Conservation (phyloP, 2,888 invertebrate species). For the Dione juno region DNA sequence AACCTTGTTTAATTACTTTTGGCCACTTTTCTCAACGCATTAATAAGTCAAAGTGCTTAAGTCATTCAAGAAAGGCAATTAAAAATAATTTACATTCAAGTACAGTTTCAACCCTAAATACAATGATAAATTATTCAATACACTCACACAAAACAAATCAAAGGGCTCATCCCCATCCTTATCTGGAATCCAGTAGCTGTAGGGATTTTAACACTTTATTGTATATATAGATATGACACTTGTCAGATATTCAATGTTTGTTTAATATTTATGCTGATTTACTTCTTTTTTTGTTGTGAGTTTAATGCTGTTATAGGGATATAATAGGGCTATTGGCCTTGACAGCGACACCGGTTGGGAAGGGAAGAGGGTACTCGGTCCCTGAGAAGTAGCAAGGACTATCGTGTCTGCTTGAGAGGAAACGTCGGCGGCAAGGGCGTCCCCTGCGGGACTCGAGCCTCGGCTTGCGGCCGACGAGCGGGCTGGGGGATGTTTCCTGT, state of each 20-base stretch:
- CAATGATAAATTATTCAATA: slow-evolving; percentile 32
- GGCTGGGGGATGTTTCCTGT: no score
- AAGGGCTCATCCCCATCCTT: slow-evolving; percentile 29
- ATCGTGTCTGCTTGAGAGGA: no score
- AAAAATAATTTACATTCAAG: not conserved
- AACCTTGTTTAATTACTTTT: no score
- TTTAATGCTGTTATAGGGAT: no score
- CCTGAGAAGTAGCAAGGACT: no score
- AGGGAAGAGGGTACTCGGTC: no score
- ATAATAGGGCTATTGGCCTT: no score
- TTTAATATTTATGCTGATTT: not conserved
- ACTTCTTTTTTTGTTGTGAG: no score
- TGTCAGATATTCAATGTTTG: slow-evolving; percentile 5
- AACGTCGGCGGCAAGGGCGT: no score
- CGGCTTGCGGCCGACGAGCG: no score
- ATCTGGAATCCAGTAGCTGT: slow-evolving; percentile 22
- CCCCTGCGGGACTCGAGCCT: no score
- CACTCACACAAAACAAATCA: slow-evolving; percentile 28
- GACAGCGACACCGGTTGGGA: no score
- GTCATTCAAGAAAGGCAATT: not conserved
- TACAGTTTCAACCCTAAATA: slow-evolving; percentile 7
- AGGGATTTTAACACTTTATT: slow-evolving; percentile 18
- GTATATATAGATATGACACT: not conserved
- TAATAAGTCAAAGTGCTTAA: not conserved
- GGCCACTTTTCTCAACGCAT: not conserved